phyloP scores from a whole-genome alignment of 2,888 invertebrate genomes.

The Drosophila atroscutellata region DNA sequence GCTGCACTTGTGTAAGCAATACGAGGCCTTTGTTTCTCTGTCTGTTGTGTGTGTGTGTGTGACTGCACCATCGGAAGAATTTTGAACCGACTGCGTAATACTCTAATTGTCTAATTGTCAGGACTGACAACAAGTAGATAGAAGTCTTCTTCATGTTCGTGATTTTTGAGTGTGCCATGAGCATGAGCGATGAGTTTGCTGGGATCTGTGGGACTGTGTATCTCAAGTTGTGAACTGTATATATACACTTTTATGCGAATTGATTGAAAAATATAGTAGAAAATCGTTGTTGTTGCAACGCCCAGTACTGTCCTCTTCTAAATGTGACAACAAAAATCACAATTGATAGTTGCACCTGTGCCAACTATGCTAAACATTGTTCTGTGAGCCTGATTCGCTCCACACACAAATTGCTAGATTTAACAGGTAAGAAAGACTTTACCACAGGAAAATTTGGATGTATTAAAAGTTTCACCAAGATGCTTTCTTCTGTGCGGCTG shows the following conservation, averaged over 20 bases:
- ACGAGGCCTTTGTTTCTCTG: background rate
- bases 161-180: background rate
- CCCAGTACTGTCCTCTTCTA: background rate
- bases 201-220: no score
- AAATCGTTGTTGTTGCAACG: no score
- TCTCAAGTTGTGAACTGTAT: background rate
- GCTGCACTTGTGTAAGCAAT: constrained; percentile 40
- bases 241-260: background rate
- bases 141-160: background rate
- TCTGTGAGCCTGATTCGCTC: background rate
- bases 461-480: background rate
- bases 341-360: background rate
- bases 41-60: background rate
- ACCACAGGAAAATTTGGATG: background rate
- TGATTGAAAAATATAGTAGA: background rate
- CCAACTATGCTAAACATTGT: background rate
- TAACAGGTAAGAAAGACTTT: background rate
- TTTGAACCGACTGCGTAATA: background rate
- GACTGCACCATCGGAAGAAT: background rate
- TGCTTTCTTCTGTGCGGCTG: background rate
- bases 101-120: background rate
- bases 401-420: background rate
- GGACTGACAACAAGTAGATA: background rate
- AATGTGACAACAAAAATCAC: background rate
- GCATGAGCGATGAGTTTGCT: background rate